These are phyloP conservation scores for Aphelenchoides bicaudatus DNA, from an alignment of 2,888 invertebrate genomes.

Conservation along the genomic window DNA sequence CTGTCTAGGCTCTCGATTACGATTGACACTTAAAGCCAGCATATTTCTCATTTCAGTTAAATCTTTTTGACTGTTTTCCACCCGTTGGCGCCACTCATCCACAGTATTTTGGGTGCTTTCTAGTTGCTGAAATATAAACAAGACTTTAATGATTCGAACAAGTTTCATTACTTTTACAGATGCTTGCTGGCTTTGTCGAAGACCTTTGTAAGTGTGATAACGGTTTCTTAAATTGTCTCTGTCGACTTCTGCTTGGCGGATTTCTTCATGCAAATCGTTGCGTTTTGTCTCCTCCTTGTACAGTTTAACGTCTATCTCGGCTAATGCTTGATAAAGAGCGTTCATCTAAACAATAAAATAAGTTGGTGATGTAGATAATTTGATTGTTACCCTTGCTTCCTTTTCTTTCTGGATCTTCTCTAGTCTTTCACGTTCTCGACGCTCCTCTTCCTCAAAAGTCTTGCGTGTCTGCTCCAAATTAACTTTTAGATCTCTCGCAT, in stretches of 20 bases:
- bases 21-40: constrained; percentile 11
- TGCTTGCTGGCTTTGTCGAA: constrained; percentile 16
- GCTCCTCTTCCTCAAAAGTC: background rate
- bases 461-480: background rate
- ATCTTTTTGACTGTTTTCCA: constrained; percentile 14
- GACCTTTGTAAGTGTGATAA: constrained; percentile 26
- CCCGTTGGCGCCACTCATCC: constrained; percentile 23
- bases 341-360: constrained; percentile 7
- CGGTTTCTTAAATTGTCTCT: constrained; percentile 29
- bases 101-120: constrained; percentile 16
- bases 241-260: constrained; percentile 29
- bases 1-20: constrained; percentile 14
- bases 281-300: constrained; percentile 17
- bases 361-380: background rate
- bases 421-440: constrained; percentile 5
- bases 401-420: constrained; percentile 8
- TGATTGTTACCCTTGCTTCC: constrained; percentile 6
- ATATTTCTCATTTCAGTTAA: constrained; percentile 17
- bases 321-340: constrained; percentile 1
- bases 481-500: constrained; percentile 2
- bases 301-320: constrained; percentile 7
- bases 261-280: constrained; percentile 16
- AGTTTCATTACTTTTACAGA: constrained; percentile 19
- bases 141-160: background rate
- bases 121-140: constrained; percentile 21